Percentiles rank a stretch among this genome's conserved stretches.
Conservation (phyloP, 2,888 invertebrate genomes). For the Campaea margaritaria region DNA sequence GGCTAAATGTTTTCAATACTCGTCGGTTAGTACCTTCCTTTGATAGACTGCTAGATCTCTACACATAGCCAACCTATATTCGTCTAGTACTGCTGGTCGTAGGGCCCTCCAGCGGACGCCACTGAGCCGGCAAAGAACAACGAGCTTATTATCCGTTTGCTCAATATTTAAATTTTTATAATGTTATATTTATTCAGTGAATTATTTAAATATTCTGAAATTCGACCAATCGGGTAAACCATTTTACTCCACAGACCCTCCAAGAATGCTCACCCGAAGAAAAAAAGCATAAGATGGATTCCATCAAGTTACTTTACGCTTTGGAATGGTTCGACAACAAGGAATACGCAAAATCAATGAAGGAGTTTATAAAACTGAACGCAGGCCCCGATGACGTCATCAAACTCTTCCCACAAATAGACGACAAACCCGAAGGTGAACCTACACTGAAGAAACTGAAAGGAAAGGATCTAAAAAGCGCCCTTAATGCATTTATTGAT, state of each 20-base stretch:
- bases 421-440: conserved; percentile 76
- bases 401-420: conserved; percentile 95
- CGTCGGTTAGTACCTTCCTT: no score
- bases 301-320: conserved; percentile 96
- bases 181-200: no score
- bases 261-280: conserved; percentile 93
- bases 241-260: conserved; percentile 86
- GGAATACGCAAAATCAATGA: conserved; percentile 95
- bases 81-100: no score
- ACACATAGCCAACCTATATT: no score
- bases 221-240: no score
- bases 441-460: conserved; percentile 84
- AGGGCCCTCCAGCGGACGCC: no score
- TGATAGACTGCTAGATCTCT: no score
- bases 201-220: no score
- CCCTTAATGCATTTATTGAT: conserved; percentile 94
- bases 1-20: no score
- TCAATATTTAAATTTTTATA: no score
- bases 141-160: no score
- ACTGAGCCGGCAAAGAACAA: no score
- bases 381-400: conserved; percentile 98
- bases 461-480: conserved; percentile 94
- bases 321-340: conserved; percentile 96
- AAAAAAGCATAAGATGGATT: conserved; percentile 91
- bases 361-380: conserved; percentile 93